Evolutionary conservation across 2,113 vertebrate species (phyloP).

Genomic region (Dromaius novaehollandiae): DNA sequence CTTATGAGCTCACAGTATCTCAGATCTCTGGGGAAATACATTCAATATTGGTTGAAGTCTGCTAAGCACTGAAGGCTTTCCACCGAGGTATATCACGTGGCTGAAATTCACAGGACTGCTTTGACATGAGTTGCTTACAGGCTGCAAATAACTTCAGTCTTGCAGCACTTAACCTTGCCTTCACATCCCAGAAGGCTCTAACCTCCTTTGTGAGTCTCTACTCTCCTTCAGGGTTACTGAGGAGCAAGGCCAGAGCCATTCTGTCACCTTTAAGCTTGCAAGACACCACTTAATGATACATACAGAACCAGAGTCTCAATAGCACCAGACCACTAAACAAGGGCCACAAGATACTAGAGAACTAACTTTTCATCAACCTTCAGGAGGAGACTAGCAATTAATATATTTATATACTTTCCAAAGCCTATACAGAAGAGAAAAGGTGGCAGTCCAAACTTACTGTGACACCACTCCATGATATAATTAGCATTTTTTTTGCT

Average conservation of each 20-base stretch:
- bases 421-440: not conserved
- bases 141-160: not conserved
- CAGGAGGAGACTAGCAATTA: not conserved
- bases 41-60: not conserved
- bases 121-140: not conserved
- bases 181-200: not conserved
- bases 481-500: not conserved
- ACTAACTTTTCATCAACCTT: not conserved
- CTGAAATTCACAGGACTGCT: not conserved
- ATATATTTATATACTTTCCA: not conserved
- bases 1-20: not conserved
- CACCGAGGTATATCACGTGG: not conserved
- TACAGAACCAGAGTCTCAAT: not conserved
- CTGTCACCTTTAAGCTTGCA: not conserved
- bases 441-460: not conserved
- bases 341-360: not conserved
- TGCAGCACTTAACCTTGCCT: not conserved
- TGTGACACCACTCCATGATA: not conserved
- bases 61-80: not conserved
- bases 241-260: not conserved
- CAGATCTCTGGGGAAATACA: not conserved
- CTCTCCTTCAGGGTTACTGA: not conserved
- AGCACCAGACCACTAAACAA: not conserved
- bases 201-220: not conserved
- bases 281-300: not conserved